These are phyloP conservation scores for Dorcus hopei DNA, from an alignment of 2,888 invertebrate species.

Conservation along the genomic window DNA sequence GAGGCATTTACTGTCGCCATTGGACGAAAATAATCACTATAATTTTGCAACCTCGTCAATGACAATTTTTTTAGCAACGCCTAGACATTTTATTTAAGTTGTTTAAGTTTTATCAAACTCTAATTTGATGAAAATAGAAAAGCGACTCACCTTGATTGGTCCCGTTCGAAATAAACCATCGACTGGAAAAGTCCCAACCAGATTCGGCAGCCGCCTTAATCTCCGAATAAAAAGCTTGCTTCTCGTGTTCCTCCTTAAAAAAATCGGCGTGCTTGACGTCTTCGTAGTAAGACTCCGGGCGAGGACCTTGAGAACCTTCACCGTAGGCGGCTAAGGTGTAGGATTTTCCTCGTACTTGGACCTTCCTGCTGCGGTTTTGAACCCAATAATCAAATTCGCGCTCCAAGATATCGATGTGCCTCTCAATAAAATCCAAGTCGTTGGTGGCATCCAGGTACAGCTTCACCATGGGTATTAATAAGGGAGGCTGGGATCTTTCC, in stretches of 20 bases:
- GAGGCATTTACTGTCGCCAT: too few relatives aligned
- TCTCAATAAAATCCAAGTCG: slow-evolving; percentile 64
- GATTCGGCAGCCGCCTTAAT: slow-evolving; percentile 89
- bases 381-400: slow-evolving; percentile 84
- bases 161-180: slow-evolving; percentile 79
- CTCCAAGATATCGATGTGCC: slow-evolving; percentile 65
- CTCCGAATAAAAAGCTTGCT: slow-evolving; percentile 72
- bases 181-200: slow-evolving; percentile 93
- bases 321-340: slow-evolving; percentile 70
- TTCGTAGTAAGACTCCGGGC: slow-evolving; percentile 89
- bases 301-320: slow-evolving; percentile 73
- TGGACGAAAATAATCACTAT: too few relatives aligned
- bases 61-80: too few relatives aligned
- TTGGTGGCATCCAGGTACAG: slow-evolving; percentile 69
- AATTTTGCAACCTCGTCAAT: too few relatives aligned
- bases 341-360: slow-evolving; percentile 61
- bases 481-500: slow-evolving; percentile 78
- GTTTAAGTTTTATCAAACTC: too few relatives aligned
- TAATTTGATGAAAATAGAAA: too few relatives aligned
- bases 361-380: slow-evolving; percentile 63
- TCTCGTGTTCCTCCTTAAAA: slow-evolving; percentile 56
- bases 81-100: too few relatives aligned
- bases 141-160: slow-evolving; percentile 60
- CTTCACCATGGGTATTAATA: slow-evolving; percentile 79
- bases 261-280: slow-evolving; percentile 59